A percentile compares a stretch with the other conserved stretches of the same genome.
These are phyloP conservation scores for Diadophis punctatus DNA, from an alignment of 2,113 vertebrate genomes.

Conservation along the genomic window DNA sequence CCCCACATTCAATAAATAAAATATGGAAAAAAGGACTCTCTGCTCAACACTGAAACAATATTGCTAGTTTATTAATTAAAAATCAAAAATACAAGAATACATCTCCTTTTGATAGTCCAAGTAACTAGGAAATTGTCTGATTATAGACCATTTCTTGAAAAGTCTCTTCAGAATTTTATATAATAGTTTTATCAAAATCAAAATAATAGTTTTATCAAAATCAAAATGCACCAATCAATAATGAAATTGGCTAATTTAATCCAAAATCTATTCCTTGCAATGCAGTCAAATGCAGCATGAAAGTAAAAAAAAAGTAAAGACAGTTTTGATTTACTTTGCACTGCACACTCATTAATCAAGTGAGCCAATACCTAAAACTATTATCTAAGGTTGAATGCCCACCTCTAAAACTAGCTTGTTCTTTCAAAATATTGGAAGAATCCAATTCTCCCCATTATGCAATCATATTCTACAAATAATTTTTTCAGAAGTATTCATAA, in stretches of 20 bases:
- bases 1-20: background rate
- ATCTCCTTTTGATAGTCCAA: background rate
- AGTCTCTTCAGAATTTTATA: background rate
- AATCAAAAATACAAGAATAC: background rate
- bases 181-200: background rate
- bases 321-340: background rate
- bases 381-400: background rate
- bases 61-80: background rate
- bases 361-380: background rate
- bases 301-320: background rate
- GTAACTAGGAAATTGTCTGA: background rate
- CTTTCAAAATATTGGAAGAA: background rate
- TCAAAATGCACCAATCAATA: background rate
- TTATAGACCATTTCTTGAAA: background rate
- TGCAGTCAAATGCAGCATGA: background rate
- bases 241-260: background rate
- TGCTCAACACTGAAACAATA: background rate
- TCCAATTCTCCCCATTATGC: background rate
- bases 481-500: background rate
- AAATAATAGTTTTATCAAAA: background rate
- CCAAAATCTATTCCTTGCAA: background rate
- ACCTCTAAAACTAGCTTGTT: background rate
- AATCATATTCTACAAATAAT: background rate
- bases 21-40: background rate
- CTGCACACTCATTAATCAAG: background rate